Percentiles rank a stretch among this genome's conserved stretches.
Conservation (phyloP, 2,113 vertebrate species). For the Triplophysa siluroides region DNA sequence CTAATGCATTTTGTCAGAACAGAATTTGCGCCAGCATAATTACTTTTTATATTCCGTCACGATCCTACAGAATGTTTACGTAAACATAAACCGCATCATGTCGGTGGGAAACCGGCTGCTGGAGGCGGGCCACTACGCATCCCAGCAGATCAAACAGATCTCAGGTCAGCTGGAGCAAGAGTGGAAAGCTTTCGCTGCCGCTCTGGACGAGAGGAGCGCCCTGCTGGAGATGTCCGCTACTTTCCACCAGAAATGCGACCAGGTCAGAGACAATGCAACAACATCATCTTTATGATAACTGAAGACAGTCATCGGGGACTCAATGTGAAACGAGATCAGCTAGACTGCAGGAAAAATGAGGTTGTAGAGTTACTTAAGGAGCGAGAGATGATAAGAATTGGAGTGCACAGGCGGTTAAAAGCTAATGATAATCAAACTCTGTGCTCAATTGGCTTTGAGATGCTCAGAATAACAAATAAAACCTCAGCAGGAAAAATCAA, state of each 20-base stretch:
- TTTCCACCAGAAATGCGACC: conserved; percentile 97
- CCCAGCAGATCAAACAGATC: conserved; percentile 98
- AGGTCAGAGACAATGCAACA: conserved; percentile 72
- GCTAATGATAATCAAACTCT: not conserved
- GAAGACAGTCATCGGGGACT: not conserved
- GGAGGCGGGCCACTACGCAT: conserved; percentile 96
- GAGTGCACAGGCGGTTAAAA: not conserved
- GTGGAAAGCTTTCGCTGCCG: conserved; percentile 96
- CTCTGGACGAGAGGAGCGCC: conserved; percentile 94
- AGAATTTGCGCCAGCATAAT: not conserved
- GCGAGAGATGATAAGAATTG: not conserved
- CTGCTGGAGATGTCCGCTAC: conserved; percentile 95
- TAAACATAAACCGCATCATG: conserved; percentile 99
- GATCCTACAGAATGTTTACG: conserved; percentile 88
- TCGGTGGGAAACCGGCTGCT: conserved; percentile 95
- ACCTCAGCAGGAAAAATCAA: not conserved
- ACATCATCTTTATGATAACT: no score
- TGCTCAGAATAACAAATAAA: not conserved
- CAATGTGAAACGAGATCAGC: not conserved
- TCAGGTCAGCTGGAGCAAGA: conserved; percentile 94
- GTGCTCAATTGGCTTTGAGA: not conserved
- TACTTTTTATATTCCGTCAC: not conserved
- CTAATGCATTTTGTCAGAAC: no score
- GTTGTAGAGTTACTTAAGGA: not conserved
- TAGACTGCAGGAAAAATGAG: not conserved